Evolutionary conservation across 2,797 vertebrate genomes (phyloP), one percentile per base, ranked within the genome.

Genomic region (Onychomys torridus): DNA sequence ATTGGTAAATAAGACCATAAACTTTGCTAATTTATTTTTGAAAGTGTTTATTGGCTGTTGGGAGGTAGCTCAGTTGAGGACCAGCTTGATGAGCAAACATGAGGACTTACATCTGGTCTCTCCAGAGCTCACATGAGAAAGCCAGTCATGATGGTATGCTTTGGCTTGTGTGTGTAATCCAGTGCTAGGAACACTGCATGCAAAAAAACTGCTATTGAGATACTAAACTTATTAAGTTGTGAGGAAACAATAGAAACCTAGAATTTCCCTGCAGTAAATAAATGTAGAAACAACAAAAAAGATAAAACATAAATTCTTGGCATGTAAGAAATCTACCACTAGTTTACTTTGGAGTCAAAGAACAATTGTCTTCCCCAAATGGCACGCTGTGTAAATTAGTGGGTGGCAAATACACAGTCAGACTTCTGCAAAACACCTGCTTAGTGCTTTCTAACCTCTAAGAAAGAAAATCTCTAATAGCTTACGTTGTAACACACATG

Each of bases 21-120:
- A 85, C 4, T 87, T 46, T 75, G 77, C 6, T 69, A 67, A 43
- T 75, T 94, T 90, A 78, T 93, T 97, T 96, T 92, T 46, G 82
- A 83, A 37, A 81, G 3, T 57, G 8, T 83, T 92, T 32, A 63
- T 13, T 67, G 32, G 25, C 90, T n/a, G 9, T 52, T 59, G 25
- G 49, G 25, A 37, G 65, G 27, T 69, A 55, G 34, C 4, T 71
- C 34, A 71, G 5, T 37, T 71, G 65, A 10, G 65, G 37, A 37
- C 34, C 2, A 8, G 46, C 7, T 29, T 6, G 32, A 27, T 67
- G 11, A 52, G 46, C 63, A 85, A 85, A 37, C 21, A 17, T 86
- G 84, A 86, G 6, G 46, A 29, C 23, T 29, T n/a, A n/a, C 6
- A 1, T 32, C 19, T 0, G 17, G 5, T 49, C 21, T 29, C 34